A percentile compares a stretch with the other conserved stretches of the same genome.
Conservation (phyloP, 2,113 vertebrate genomes). For the Sinosuthora webbiana region DNA sequence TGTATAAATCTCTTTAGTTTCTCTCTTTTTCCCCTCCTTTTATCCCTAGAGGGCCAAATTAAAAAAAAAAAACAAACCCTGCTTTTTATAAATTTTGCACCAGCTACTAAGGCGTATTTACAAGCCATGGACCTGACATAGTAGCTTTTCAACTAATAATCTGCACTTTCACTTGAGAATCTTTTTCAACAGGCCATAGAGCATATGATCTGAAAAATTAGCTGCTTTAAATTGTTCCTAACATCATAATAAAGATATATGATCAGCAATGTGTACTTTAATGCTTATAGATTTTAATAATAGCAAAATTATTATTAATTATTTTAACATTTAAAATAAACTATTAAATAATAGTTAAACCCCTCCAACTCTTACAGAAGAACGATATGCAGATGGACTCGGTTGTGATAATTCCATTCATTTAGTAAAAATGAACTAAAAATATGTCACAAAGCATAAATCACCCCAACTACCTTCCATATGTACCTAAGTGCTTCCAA, state of each 20-base stretch:
- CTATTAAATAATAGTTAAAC: not conserved
- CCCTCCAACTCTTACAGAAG: not conserved
- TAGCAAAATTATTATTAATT: not conserved
- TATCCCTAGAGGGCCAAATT: not conserved
- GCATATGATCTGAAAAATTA: not conserved
- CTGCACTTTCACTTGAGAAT: not conserved
- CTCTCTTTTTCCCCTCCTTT: not conserved
- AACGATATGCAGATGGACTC: not conserved
- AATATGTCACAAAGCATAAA: not conserved
- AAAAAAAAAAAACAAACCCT: rapidly evolving
- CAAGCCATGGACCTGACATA: not conserved
- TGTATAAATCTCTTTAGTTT: not conserved
- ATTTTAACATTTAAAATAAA: not conserved
- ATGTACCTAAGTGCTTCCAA: not conserved
- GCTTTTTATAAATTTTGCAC: not conserved
- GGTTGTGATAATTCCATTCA: not conserved
- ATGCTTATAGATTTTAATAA: not conserved
- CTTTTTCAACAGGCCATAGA: not conserved
- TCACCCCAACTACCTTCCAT: not conserved
- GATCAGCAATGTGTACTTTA: not conserved
- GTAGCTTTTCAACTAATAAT: not conserved
- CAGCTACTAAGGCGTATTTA: not conserved
- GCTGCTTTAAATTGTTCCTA: not conserved
- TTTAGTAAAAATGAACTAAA: not conserved
- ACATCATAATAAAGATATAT: not conserved